Conservation (phyloP, 2,888 invertebrate genomes). For the Latrodectus hesperus region DNA sequence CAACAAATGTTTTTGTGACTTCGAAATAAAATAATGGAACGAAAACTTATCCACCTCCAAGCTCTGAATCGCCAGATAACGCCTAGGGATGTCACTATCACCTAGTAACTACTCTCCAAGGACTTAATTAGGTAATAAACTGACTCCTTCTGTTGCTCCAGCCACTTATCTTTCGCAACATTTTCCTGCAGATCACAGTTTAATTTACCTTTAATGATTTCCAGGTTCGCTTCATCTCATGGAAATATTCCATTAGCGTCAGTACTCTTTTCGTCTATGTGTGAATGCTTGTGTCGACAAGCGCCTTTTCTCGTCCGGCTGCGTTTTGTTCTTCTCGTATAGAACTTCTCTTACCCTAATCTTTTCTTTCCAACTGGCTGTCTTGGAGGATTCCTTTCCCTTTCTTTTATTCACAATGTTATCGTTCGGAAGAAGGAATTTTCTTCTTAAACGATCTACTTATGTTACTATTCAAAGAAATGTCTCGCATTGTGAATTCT, state of each 20-base stretch:
- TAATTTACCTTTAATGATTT: constrained; percentile 65
- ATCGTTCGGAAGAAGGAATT: constrained; percentile 10
- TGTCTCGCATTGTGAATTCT: no score
- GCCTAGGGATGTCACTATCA: constrained; percentile 15
- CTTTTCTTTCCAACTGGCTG: constrained; percentile 28
- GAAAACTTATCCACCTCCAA: constrained; percentile 20
- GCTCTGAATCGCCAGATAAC: constrained; percentile 34
- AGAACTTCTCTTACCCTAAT: constrained; percentile 21
- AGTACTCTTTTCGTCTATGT: constrained; percentile 23
- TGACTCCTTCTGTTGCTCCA: constrained; percentile 32
- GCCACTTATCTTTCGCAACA: constrained; percentile 37
- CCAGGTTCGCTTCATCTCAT: constrained; percentile 41
- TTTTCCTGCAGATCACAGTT: constrained; percentile 48
- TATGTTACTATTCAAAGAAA: no score
- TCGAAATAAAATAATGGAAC: constrained; percentile 8
- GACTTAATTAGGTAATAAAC: constrained; percentile 58
- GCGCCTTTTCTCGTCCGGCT: constrained; percentile 17
- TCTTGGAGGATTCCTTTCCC: no score
- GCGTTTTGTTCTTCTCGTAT: constrained; percentile 31
- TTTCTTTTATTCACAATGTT: not conserved
- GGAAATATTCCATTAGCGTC: constrained; percentile 56
- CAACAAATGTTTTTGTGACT: constrained; percentile 22
- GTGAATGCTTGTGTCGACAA: constrained; percentile 42
- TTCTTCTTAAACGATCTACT: not conserved
- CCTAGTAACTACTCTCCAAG: constrained; percentile 48